Conservation (phyloP, 1,140 invertebrate species). For the Periplaneta americana region DNA sequence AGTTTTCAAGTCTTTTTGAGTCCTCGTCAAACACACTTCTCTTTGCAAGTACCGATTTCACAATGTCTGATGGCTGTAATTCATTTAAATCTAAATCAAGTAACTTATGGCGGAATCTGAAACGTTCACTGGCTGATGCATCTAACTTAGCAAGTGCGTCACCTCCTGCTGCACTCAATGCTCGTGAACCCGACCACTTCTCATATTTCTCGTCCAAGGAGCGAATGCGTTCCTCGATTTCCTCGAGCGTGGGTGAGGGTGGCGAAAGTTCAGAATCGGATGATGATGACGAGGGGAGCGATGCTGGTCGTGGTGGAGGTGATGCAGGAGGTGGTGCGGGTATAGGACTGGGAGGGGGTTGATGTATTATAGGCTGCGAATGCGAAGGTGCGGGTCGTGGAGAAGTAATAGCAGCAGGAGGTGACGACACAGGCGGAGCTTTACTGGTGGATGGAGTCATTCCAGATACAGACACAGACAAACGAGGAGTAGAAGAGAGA, state of each 20-base stretch:
- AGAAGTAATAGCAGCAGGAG: slow-evolving; percentile 28
- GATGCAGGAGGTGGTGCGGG: slow-evolving; percentile 15
- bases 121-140: slow-evolving; percentile 42
- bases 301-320: slow-evolving; percentile 23
- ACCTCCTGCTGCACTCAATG: slow-evolving; percentile 48
- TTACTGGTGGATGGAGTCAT: slow-evolving; percentile 29
- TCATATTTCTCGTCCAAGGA: slow-evolving; percentile 89
- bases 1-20: slow-evolving; percentile 84
- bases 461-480: slow-evolving; percentile 18
- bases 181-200: slow-evolving; percentile 71
- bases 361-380: neutral
- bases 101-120: slow-evolving; percentile 58
- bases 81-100: slow-evolving; percentile 69
- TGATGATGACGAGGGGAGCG: slow-evolving; percentile 27
- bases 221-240: slow-evolving; percentile 82
- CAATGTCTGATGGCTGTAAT: slow-evolving; percentile 88
- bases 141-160: slow-evolving; percentile 52
- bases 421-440: neutral
- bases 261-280: slow-evolving; percentile 37
- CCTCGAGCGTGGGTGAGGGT: slow-evolving; percentile 34
- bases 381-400: slow-evolving; percentile 32
- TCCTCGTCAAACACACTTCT: slow-evolving; percentile 95
- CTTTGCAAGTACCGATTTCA: slow-evolving; percentile 85
- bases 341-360: neutral
- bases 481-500: slow-evolving; percentile 36